Evolutionary conservation across 2,888 invertebrate species (phyloP), one percentile per base, ranked within the genome.

Genomic region (Cetonia aurata): DNA sequence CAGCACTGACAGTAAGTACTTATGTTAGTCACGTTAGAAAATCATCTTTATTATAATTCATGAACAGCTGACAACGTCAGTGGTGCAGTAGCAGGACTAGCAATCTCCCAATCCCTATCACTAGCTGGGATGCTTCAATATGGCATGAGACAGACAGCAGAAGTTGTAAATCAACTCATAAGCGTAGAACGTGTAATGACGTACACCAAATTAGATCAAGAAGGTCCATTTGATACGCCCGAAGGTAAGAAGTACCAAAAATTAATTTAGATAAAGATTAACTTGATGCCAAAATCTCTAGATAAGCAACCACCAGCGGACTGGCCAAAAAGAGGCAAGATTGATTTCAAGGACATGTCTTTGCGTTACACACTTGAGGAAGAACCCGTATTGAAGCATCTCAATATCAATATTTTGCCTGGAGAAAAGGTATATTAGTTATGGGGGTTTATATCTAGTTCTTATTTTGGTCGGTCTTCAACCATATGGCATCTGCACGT

Each of bases 101-200:
- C 91, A 0, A 86, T 93, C 72, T 90, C 91, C 41, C 92, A 92
- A 76, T 89, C 90, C 70, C 83, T 92, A 62, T 89, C 90, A 75
- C 80, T 94, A 71, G 92, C 92, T 71, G 93, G 92, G 71, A 91
- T 93, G 90, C 88, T 94, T 69, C 93, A 93, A 80, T 90, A 92
- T 85, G 93, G 92, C 9, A 89, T 93, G 72, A 87, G 93, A 69
- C 93, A 93, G 81, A 88, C 90, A 52, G 92, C 93, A 0, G 94
- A 94, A 79, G 88, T 89, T 50, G 86, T 90, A 62, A 89, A 90
- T 9, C 90, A 91, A 79, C 90, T 92, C 90, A 91, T 90, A 3
- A 89, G 90, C 60, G 94, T 94, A 0, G 95, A 95, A 82, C 86
- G 95, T 71, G 89, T 95, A 3, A 80, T 92, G 33, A 92, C 94